phyloP scores from a whole-genome alignment of 2,888 invertebrate species.

The Deilephila elpenor region DNA sequence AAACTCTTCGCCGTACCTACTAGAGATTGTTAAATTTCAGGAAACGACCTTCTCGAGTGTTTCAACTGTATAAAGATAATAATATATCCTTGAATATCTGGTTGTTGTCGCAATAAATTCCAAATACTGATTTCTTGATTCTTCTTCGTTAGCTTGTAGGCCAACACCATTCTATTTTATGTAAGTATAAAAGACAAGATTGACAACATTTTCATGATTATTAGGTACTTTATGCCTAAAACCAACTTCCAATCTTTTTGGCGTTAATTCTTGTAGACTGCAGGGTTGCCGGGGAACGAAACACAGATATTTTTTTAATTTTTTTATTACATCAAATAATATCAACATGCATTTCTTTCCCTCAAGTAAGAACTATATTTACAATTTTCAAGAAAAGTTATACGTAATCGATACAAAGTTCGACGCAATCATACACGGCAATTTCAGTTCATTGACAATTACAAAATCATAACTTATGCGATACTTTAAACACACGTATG shows the following conservation, averaged over 20 bases:
- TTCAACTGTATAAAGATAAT: background rate
- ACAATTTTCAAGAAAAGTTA: constrained; percentile 24
- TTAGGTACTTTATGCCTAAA: background rate
- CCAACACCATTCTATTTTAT: background rate
- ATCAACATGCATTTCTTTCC: constrained; percentile 61
- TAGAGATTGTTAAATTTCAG: too few species aligned
- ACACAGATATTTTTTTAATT: constrained; percentile 42
- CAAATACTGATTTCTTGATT: constrained; percentile 3
- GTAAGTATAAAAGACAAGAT: background rate
- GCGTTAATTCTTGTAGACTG: background rate
- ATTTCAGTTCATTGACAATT: constrained; percentile 25
- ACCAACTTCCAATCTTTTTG: background rate
- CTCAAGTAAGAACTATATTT: constrained; percentile 45
- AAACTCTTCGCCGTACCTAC: background rate
- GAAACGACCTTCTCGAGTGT: background rate
- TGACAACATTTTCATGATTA: background rate
- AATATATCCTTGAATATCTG: background rate
- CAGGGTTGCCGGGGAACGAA: constrained; percentile 1
- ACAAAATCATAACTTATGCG: constrained; percentile 21
- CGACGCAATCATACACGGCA: constrained; percentile 4
- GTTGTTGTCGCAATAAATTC: background rate
- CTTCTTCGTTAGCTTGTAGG: background rate
- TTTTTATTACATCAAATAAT: constrained; percentile 75
- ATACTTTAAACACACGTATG: constrained; percentile 7
- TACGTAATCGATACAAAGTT: background rate